A percentile compares a stretch with the other conserved stretches of the same genome.
phyloP scores from a whole-genome alignment of 1,140 invertebrate genomes.

The Drosophila subobscura region DNA sequence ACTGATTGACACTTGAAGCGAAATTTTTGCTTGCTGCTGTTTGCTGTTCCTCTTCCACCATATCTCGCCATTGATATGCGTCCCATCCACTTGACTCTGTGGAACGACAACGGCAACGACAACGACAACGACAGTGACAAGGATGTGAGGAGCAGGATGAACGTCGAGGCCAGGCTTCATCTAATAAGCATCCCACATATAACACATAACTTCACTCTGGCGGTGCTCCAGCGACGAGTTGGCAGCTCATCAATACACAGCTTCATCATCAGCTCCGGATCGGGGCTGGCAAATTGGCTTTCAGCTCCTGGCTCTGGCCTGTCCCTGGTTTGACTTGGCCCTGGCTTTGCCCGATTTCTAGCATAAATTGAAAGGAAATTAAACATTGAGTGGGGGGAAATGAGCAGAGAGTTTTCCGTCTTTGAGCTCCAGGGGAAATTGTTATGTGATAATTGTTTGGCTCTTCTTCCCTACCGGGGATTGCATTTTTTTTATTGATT shows the following conservation, averaged over 20 bases:
- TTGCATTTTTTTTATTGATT: conserved; percentile 45
- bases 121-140: conserved; percentile 10
- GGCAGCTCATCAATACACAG: conserved; percentile 51
- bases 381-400: conserved; percentile 62
- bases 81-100: conserved; percentile 56
- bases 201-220: conserved; percentile 40
- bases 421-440: conserved; percentile 58
- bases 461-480: conserved; percentile 6
- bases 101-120: conserved; percentile 1
- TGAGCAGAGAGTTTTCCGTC: conserved; percentile 11
- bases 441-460: conserved; percentile 58
- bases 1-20: conserved; percentile 80
- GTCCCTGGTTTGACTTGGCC: too few relatives aligned
- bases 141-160: conserved; percentile 1
- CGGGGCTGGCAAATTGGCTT: conserved; percentile 70
- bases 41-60: conserved; percentile 48
- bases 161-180: conserved; percentile 32
- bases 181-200: conserved; percentile 42
- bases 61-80: conserved; percentile 65
- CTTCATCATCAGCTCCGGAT: conserved; percentile 2
- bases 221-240: not conserved
- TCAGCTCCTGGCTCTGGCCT: conserved; percentile 29
- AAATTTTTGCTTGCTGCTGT: conserved; percentile 66
- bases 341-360: conserved; percentile 50
- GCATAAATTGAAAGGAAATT: conserved; percentile 82